Evolutionary conservation across 2,888 invertebrate species (phyloP).

Genomic region (Meteorus cinctellus): DNA sequence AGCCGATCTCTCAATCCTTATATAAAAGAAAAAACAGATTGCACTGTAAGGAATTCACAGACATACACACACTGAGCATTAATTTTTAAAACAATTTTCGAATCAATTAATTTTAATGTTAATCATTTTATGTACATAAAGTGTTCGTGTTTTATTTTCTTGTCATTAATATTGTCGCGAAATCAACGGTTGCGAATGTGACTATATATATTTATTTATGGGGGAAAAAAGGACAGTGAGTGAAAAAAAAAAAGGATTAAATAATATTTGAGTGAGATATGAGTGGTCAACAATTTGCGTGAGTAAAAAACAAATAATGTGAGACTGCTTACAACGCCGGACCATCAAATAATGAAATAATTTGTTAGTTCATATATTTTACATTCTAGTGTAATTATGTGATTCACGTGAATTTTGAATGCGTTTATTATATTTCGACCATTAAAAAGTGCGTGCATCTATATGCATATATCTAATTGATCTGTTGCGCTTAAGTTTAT

Average conservation of each 20-base stretch:
- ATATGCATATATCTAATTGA: constrained; percentile 20
- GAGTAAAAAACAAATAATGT: constrained; percentile 41
- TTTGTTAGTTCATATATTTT: constrained; percentile 44
- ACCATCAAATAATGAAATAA: constrained; percentile 43
- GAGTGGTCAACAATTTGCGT: constrained; percentile 49
- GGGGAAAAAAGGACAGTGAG: constrained; percentile 27
- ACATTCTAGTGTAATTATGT: constrained; percentile 45
- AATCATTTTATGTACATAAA: constrained; percentile 64
- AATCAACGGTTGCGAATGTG: constrained; percentile 55
- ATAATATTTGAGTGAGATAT: constrained; percentile 43
- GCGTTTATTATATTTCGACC: constrained; percentile 37
- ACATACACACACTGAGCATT: constrained; percentile 30
- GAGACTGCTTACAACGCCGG: constrained; percentile 45
- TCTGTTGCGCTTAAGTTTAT: constrained; percentile 41
- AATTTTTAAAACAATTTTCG: constrained; percentile 51
- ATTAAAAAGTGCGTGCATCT: constrained; percentile 38
- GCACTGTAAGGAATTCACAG: constrained; percentile 54
- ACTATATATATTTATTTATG: constrained; percentile 19
- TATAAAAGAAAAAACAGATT: constrained; percentile 27
- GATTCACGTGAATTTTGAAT: constrained; percentile 35
- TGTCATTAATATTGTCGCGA: constrained; percentile 56
- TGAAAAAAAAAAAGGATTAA: constrained; percentile 37
- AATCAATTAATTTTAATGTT: constrained; percentile 51
- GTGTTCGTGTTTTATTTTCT: constrained; percentile 56
- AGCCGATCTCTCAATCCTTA: constrained; percentile 50